Conservation (phyloP, 2,888 invertebrate genomes). For the Acleris laterana region DNA sequence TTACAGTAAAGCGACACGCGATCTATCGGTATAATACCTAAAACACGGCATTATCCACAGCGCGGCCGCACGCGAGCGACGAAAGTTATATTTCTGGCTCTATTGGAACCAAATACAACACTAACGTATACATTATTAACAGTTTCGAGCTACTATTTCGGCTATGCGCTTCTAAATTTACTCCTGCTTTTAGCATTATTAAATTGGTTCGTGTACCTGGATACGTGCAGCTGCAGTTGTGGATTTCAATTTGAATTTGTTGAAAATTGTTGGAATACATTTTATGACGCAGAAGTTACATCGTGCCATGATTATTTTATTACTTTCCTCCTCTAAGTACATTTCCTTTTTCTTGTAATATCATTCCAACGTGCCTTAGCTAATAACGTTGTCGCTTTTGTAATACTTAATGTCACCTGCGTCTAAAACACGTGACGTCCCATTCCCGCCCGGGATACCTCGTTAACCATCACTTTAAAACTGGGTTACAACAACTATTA, state of each 20-base stretch:
- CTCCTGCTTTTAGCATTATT: slow-evolving; percentile 27
- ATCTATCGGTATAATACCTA: slow-evolving; percentile 70
- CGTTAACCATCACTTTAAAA: slow-evolving; percentile 34
- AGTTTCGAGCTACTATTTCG: slow-evolving; percentile 10
- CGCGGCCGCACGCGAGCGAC: slow-evolving; percentile 31
- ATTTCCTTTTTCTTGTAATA: neutral
- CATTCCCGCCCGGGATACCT: slow-evolving; percentile 21
- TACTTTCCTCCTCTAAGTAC: neutral
- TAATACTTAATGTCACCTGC: neutral
- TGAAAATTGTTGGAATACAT: neutral
- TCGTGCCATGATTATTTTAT: neutral
- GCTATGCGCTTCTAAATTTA: slow-evolving; percentile 14
- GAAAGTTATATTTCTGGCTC: slow-evolving; percentile 27
- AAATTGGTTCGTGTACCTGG: slow-evolving; percentile 16
- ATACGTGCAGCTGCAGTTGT: slow-evolving; percentile 5
- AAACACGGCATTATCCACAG: slow-evolving; percentile 37
- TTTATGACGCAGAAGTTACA: neutral
- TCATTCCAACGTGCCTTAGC: neutral
- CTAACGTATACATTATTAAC: slow-evolving; percentile 21
- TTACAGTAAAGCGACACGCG: slow-evolving; percentile 76
- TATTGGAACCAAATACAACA: slow-evolving; percentile 31
- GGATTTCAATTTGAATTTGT: slow-evolving; percentile 12
- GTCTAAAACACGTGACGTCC: slow-evolving; percentile 2
- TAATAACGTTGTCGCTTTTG: neutral
- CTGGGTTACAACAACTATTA: slow-evolving; percentile 36